Evolutionary conservation across 2,888 invertebrate genomes (phyloP), one percentile per base, ranked within the genome.

Genomic region (Nysson spinosus): DNA sequence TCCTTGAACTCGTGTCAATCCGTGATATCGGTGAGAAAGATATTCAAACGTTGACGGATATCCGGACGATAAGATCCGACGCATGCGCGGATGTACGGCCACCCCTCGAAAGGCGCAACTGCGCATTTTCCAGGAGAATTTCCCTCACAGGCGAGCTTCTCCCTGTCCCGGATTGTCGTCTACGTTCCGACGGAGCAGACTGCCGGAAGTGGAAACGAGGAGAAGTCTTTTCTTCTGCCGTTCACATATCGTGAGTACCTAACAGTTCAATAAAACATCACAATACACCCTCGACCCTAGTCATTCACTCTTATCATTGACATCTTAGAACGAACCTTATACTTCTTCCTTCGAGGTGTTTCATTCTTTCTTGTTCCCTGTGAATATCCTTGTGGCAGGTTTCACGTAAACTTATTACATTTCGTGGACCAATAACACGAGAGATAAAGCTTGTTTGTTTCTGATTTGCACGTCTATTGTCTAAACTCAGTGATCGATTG

Each of bases 91-190:
- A 20, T 17, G 24, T 14, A 12, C 26, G 19, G 3, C 69, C 49
- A 19, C 63, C 40, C 52, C 30, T 42, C 28, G 26, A 28, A 16
- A 47, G 61, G 22, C 58, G 82, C 79, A 77, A 70, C 81, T 83
- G 83, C 82, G 81, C 82, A 70, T 75, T 78, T 74, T 78, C 70
- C 70, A 51, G 56, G 52, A 56, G 67, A 73, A 74, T 77, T 77
- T 80, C 73, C 66, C 63, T 78, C 75, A 75, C 75, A 77, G 80
- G 79, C 77, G 78, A 82, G 78, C 73, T 77, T 78, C 75, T 72
- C 69, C 69, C 74, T 72, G 73, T 69, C 75, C 79, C 74, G 74
- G 77, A 75, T 73, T 63, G 71, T 69, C 77, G 69, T 55, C 68
- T 62, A 69, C 63, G 67, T 64, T 69, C 66, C 71, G 69, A 63